These are phyloP conservation scores for Hyles euphorbiae DNA, from an alignment of 1,140 invertebrate species.

Conservation along the genomic window DNA sequence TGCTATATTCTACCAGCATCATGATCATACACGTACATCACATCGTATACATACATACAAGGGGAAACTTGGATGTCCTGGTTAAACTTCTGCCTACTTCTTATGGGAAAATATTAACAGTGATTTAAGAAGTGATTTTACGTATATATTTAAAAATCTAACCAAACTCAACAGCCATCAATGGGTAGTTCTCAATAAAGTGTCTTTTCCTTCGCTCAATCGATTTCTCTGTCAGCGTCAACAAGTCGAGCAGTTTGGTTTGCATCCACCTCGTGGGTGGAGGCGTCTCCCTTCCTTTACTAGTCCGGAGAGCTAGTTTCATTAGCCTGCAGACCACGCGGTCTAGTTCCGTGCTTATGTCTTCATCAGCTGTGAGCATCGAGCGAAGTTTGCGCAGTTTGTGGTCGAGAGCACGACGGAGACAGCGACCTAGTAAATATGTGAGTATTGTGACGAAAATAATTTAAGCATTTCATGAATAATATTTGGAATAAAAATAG, in stretches of 20 bases:
- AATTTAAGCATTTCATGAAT: no score
- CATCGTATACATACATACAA: no score
- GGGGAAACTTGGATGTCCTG: no score
- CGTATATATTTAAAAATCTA: constrained; percentile 3
- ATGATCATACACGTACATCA: no score
- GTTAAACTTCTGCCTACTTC: no score
- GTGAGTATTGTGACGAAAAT: background rate
- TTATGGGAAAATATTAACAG: no score
- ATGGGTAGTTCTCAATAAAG: constrained; percentile 35
- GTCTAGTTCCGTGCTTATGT: constrained; percentile 49
- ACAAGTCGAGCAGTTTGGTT: constrained; percentile 53
- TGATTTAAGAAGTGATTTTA: background rate
- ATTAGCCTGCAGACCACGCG: constrained; percentile 51
- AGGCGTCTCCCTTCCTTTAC: constrained; percentile 24
- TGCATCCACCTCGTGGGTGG: constrained; percentile 50
- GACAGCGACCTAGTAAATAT: constrained; percentile 29
- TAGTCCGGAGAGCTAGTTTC: constrained; percentile 44
- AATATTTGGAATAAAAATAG: no score
- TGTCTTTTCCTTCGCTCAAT: constrained; percentile 43
- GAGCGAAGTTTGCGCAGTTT: constrained; percentile 48
- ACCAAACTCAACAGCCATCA: constrained; percentile 43
- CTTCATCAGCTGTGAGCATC: constrained; percentile 48
- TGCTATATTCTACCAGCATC: no score
- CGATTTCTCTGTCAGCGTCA: constrained; percentile 54
- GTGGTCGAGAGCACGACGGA: constrained; percentile 44